Base-by-base conservation (phyloP, 30 jellyfish, hydroid and myxozoan species). In the Chrysaora quinquecirrha region DNA sequence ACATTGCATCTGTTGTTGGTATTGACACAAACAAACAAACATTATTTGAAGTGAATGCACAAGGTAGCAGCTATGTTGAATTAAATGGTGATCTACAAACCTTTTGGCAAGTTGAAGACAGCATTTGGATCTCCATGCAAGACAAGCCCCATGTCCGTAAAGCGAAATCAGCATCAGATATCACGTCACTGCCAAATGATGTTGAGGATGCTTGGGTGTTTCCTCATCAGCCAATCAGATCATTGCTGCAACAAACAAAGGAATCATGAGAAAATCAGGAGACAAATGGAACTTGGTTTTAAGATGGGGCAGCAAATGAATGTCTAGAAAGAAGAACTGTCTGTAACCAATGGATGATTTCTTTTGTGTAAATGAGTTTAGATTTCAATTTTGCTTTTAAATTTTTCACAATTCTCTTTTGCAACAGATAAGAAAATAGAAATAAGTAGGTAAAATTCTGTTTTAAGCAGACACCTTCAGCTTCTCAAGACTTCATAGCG, bases 241-340 rank as follows among this genome's bases (percentile, higher is more conserved):
- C 16, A 28, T 61, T 46, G 82, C 89, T 22, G 76, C 69, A 12
- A 79, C 82, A 35, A 64, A 21, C 20, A 30, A 27, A 12, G 71
- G 82, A 43, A 64, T 79, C 2, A 23, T 60, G 20, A 79, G 34
- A 43, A 79, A 64, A 18, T 18, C 28, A 11, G 75, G 24, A 20
- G 82, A 74, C 16, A 23, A 23, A 64, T 79, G 89, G 89, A 79
- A n/a, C n/a, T n/a, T n/a, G n/a, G n/a, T n/a, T n/a, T n/a, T n/a
- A n/a, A n/a, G n/a, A n/a, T n/a, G n/a, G n/a, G n/a, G n/a, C n/a
- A n/a, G n/a, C n/a, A n/a, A n/a, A n/a, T n/a, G n/a, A n/a, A n/a
- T n/a, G n/a, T n/a, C n/a, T n/a, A n/a, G n/a, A n/a, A n/a, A n/a
- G n/a, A n/a, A n/a, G n/a, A n/a, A n/a, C n/a, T n/a, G n/a, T n/a